Conservation (phyloP, 1,140 invertebrate species). For the Drosophila auraria region DNA sequence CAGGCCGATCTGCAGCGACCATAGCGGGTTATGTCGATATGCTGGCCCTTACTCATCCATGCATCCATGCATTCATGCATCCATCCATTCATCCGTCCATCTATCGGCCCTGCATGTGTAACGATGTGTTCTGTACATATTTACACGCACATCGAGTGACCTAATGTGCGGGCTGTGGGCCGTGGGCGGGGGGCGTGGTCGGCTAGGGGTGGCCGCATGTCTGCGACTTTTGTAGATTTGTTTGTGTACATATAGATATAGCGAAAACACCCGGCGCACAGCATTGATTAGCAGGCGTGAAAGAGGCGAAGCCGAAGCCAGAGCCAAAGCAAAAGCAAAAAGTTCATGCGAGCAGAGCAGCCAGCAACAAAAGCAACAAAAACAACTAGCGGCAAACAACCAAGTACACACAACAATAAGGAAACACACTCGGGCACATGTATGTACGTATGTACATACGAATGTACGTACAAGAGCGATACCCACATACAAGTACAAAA, state of each 20-base stretch:
- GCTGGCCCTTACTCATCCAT: slow-evolving; percentile 6
- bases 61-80: neutral
- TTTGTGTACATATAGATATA: slow-evolving; percentile 84
- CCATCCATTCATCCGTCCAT: slow-evolving; percentile 20
- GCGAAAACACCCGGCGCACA: slow-evolving; percentile 79
- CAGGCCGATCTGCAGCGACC: neutral
- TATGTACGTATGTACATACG: slow-evolving; percentile 5
- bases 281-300: slow-evolving; percentile 77
- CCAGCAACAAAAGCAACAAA: slow-evolving; percentile 44
- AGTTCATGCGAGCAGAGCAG: slow-evolving; percentile 72
- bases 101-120: slow-evolving; percentile 44
- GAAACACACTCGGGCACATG: slow-evolving; percentile 67
- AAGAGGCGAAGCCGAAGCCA: slow-evolving; percentile 65
- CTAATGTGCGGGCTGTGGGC: slow-evolving; percentile 50
- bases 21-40: neutral
- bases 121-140: slow-evolving; percentile 75
- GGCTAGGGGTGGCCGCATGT: slow-evolving; percentile 38
- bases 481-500: slow-evolving; percentile 51
- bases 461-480: slow-evolving; percentile 36
- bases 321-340: slow-evolving; percentile 75
- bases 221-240: slow-evolving; percentile 82
- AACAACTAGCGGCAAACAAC: slow-evolving; percentile 66
- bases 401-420: slow-evolving; percentile 83
- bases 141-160: slow-evolving; percentile 70
- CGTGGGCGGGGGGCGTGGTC: neutral